Evolutionary conservation across 2,888 invertebrate genomes (phyloP).

Genomic region (Chrysolina oricalcia): DNA sequence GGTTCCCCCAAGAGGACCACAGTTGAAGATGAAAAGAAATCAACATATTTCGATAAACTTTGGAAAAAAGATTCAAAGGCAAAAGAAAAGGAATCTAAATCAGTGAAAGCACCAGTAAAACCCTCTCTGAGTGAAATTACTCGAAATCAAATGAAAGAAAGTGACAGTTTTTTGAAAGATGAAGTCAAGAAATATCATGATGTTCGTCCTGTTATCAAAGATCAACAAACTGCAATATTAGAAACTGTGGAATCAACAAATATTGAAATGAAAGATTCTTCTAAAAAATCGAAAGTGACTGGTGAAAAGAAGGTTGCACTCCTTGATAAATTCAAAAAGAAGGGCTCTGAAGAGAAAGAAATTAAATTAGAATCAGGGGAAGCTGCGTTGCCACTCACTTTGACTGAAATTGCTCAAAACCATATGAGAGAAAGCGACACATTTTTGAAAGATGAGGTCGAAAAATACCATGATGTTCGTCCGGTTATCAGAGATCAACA

Average conservation of each 20-base stretch:
- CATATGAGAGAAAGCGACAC: constrained; percentile 40
- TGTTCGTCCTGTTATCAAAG: constrained; percentile 19
- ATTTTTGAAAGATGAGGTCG: constrained; percentile 56
- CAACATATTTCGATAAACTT: not conserved
- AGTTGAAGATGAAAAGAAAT: not conserved
- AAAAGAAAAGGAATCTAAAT: too few species aligned
- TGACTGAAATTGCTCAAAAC: constrained; percentile 36
- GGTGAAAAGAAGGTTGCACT: constrained; percentile 44
- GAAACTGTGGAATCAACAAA: not conserved
- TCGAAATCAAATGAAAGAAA: constrained; percentile 32
- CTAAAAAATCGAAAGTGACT: constrained; percentile 30
- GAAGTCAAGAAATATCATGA: constrained; percentile 45
- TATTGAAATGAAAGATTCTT: constrained; percentile 28
- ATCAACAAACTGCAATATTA: not conserved
- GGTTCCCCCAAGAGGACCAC: not conserved
- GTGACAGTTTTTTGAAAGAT: constrained; percentile 33
- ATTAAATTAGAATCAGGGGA: not conserved
- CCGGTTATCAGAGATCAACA: not conserved
- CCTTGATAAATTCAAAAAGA: constrained; percentile 44
- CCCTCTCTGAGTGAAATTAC: not conserved
- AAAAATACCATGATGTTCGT: constrained; percentile 55
- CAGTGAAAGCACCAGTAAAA: not conserved
- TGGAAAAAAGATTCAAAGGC: constrained; percentile 42
- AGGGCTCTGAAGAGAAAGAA: constrained; percentile 29
- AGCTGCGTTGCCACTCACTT: not conserved